These are phyloP conservation scores for Diaprepes abbreviatus DNA, from an alignment of 2,888 invertebrate genomes.

Conservation along the genomic window DNA sequence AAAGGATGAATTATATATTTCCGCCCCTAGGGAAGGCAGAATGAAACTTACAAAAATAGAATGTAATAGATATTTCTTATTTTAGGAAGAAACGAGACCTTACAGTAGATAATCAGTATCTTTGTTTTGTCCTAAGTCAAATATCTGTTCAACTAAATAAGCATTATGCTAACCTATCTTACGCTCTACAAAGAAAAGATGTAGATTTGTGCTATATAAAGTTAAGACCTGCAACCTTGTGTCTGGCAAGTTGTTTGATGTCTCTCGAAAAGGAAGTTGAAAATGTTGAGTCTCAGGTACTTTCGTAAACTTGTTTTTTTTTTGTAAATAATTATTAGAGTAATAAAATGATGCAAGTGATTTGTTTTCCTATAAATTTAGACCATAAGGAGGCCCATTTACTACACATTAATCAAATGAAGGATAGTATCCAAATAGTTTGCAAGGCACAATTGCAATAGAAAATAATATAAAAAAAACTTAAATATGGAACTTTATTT, in stretches of 20 bases:
- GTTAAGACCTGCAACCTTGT: conserved; percentile 45
- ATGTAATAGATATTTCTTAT: not conserved
- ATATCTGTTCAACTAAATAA: conserved; percentile 52
- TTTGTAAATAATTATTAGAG: too few species aligned
- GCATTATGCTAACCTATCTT: conserved; percentile 53
- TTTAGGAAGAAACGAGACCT: conserved; percentile 45
- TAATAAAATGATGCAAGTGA: too few species aligned
- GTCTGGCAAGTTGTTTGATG: conserved; percentile 42
- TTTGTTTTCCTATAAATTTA: too few species aligned
- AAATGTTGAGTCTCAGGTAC: conserved; percentile 47
- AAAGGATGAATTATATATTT: not conserved
- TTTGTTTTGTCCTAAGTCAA: conserved; percentile 47
- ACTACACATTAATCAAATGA: too few species aligned
- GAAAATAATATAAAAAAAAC: too few species aligned
- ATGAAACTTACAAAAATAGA: too few species aligned
- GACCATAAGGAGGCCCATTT: too few species aligned
- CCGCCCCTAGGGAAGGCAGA: too few species aligned
- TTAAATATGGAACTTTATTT: too few species aligned
- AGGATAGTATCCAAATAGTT: too few species aligned
- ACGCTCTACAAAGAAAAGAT: conserved; percentile 50
- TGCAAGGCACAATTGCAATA: too few species aligned
- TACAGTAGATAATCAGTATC: conserved; percentile 46
- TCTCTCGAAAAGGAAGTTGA: conserved; percentile 48
- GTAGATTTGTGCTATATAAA: conserved; percentile 51
- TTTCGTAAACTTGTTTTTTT: too few species aligned